Conservation (phyloP, 2,113 vertebrate species). For the Notiomystis cincta region DNA sequence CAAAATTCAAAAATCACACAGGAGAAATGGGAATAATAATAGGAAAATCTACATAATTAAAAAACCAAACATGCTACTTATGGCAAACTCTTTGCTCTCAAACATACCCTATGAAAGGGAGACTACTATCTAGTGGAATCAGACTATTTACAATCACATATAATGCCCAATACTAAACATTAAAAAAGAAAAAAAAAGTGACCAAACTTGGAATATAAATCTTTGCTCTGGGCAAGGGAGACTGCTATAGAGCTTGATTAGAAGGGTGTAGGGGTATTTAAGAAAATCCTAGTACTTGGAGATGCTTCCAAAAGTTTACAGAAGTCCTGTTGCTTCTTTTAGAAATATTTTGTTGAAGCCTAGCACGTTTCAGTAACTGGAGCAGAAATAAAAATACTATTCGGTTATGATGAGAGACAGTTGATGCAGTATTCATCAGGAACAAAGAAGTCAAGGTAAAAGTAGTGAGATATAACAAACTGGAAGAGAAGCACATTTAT, state of each 20-base stretch:
- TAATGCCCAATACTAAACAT: accelerated
- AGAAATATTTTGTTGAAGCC: not conserved
- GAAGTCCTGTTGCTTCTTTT: not conserved
- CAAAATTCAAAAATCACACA: not conserved
- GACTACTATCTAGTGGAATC: not conserved
- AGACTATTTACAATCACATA: not conserved
- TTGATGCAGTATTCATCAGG: not conserved
- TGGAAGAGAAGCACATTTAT: not conserved
- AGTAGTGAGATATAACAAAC: not conserved
- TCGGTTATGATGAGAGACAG: not conserved
- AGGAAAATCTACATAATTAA: not conserved
- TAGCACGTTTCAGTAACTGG: not conserved
- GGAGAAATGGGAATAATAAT: not conserved
- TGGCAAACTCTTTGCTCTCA: not conserved
- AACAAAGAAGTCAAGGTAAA: not conserved
- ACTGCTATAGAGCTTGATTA: not conserved
- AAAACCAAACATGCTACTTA: not conserved
- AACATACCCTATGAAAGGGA: not conserved
- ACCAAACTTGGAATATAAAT: not conserved
- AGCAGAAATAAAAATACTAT: not conserved
- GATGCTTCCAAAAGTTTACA: not conserved
- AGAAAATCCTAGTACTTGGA: not conserved
- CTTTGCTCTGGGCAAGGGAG: not conserved
- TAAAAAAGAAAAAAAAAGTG: not conserved
- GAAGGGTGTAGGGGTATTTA: not conserved